Evolutionary conservation across 1,140 invertebrate species (phyloP).

Genomic region (Zaprionus tsacasi): DNA sequence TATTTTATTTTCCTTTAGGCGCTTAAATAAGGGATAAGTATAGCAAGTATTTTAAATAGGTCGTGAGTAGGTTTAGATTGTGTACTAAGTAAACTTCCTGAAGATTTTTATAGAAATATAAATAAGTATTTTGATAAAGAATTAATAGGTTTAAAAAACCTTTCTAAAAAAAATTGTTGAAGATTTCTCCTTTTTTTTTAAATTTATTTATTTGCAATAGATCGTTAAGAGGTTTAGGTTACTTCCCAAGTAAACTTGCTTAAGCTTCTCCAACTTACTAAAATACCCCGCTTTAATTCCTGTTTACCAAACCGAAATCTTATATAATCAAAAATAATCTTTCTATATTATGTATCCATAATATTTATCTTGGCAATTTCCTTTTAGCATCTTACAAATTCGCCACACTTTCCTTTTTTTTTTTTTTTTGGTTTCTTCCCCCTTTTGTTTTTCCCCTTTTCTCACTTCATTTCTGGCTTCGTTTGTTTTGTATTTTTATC

Average conservation of each 20-base stretch:
- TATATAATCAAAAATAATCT: not conserved
- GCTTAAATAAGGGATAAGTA: not conserved
- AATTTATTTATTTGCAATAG: no score
- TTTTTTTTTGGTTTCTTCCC: conserved; percentile 17
- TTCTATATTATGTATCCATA: not conserved
- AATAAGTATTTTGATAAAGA: no score
- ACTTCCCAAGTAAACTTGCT: not conserved
- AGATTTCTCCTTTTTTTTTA: no score
- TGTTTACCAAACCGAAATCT: not conserved
- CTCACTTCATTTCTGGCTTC: conserved; percentile 10
- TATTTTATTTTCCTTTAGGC: conserved; percentile 34
- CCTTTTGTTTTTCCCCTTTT: conserved; percentile 32
- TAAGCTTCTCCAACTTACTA: not conserved
- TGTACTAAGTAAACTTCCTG: not conserved
- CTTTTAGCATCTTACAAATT: conserved; percentile 4
- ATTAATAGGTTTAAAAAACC: no score
- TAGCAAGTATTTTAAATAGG: not conserved
- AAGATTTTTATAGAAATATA: not conserved
- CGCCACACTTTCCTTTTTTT: not conserved
- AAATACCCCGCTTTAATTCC: not conserved
- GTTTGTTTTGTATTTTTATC: conserved; percentile 31
- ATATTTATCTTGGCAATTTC: conserved; percentile 1
- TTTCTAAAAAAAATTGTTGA: no score
- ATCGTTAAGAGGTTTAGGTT: no score
- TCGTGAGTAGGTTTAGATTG: not conserved